Percentiles rank a stretch among this genome's conserved stretches.
These are phyloP conservation scores for Agrochola litura DNA, from an alignment of 2,888 invertebrate genomes.

Conservation along the genomic window DNA sequence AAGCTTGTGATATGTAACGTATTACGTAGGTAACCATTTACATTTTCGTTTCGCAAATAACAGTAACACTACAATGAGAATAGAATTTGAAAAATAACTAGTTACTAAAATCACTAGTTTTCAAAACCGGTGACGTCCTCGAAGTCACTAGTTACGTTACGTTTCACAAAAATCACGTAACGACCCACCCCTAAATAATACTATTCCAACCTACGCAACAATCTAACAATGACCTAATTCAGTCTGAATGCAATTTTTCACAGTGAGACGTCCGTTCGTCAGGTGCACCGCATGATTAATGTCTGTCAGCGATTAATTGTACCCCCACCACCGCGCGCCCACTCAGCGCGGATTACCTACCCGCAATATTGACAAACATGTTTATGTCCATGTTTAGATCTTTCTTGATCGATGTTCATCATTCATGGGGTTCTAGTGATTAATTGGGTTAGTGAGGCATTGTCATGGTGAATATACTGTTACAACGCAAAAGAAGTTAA, in stretches of 20 bases:
- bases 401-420: not conserved
- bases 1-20: too few relatives aligned
- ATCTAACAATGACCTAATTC: slow-evolving; percentile 33
- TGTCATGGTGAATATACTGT: not conserved
- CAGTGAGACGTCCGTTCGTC: slow-evolving; percentile 49
- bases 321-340: slow-evolving; percentile 31
- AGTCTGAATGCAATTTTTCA: slow-evolving; percentile 41
- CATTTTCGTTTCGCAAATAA: too few relatives aligned
- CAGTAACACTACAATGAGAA: too few relatives aligned
- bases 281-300: slow-evolving; percentile 71
- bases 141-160: too few relatives aligned
- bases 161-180: too few relatives aligned
- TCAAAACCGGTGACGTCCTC: too few relatives aligned
- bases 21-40: too few relatives aligned
- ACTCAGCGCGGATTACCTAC: slow-evolving; percentile 45
- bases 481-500: too few relatives aligned
- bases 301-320: slow-evolving; percentile 60
- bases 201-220: not conserved
- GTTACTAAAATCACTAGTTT: too few relatives aligned
- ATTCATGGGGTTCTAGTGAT: not conserved
- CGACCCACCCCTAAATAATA: too few relatives aligned
- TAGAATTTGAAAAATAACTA: too few relatives aligned
- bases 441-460: not conserved
- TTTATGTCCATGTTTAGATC: slow-evolving; percentile 17
- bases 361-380: slow-evolving; percentile 43